phyloP scores from a whole-genome alignment of 1,140 invertebrate genomes.

The Thereuonema tuberculata region DNA sequence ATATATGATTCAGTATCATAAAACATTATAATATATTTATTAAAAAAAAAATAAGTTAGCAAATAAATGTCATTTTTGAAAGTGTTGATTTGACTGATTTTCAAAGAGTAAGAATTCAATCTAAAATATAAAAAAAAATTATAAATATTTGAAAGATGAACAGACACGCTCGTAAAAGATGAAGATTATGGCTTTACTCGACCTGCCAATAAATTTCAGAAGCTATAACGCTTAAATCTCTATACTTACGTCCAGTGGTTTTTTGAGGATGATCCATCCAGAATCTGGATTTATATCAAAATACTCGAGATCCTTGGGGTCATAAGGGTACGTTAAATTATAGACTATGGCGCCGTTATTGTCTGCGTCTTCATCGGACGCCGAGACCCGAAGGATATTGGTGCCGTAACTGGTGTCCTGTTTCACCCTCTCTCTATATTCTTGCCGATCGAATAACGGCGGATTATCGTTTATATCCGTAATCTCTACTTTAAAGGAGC shows the following conservation, averaged over 20 bases:
- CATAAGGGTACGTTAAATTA: constrained; percentile 68
- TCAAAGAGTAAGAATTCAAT: too few relatives aligned
- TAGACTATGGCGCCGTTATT: constrained; percentile 78
- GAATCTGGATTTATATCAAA: constrained; percentile 91
- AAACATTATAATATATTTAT: too few relatives aligned
- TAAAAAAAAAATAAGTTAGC: too few relatives aligned
- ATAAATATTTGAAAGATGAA: too few relatives aligned
- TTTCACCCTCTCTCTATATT: constrained; percentile 93
- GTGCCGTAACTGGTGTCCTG: constrained; percentile 91
- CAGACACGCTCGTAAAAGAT: too few relatives aligned
- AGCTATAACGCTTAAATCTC: too few relatives aligned
- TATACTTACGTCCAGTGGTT: constrained; percentile 82
- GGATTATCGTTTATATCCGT: constrained; percentile 88
- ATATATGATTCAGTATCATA: too few relatives aligned
- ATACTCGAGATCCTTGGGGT: constrained; percentile 74
- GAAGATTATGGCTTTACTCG: too few relatives aligned
- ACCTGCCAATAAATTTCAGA: too few relatives aligned
- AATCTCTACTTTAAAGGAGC: constrained; percentile 91
- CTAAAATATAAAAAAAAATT: too few relatives aligned
- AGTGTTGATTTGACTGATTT: too few relatives aligned
- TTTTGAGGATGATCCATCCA: constrained; percentile 88
- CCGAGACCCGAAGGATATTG: constrained; percentile 82
- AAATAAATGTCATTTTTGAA: too few relatives aligned
- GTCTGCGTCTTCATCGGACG: constrained; percentile 88
- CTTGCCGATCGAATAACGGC: constrained; percentile 85